Conservation (phyloP, 92 coral and sea anemone genomes). For the Scolanthus callimorphus region DNA sequence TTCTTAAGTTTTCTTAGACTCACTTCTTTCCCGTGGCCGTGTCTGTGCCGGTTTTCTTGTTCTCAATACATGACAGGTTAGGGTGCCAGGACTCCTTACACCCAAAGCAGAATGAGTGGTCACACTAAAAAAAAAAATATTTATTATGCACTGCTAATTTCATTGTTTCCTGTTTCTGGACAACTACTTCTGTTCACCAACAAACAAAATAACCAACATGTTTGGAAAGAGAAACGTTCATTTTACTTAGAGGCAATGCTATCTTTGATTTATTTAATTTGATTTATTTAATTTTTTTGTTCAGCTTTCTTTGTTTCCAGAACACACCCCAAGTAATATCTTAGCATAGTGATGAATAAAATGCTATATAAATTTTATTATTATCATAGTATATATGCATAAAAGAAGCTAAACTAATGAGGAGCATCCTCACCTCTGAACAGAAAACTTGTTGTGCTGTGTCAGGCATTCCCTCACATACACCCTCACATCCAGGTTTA, state of each 20-base stretch:
- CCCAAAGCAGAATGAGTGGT: conserved; percentile 72
- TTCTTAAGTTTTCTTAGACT: background rate
- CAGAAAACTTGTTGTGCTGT: conserved; percentile 52
- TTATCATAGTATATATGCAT: background rate
- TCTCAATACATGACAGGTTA: conserved; percentile 54
- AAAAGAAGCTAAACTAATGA: background rate
- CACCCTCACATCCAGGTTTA: conserved; percentile 71
- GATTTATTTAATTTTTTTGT: too few species aligned
- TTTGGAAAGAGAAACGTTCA: background rate
- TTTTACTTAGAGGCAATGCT: too few species aligned
- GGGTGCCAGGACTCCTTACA: conserved; percentile 82
- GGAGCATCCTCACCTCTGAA: conserved; percentile 39
- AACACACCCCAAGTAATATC: too few species aligned
- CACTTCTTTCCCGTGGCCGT: conserved; percentile 62
- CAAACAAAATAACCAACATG: background rate
- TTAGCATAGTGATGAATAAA: too few species aligned
- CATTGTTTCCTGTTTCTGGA: background rate
- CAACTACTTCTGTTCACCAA: too few species aligned
- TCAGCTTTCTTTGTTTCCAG: too few species aligned
- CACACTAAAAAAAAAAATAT: conserved; percentile 70
- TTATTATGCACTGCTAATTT: background rate
- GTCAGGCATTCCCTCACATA: conserved; percentile 65
- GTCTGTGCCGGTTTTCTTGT: conserved; percentile 47
- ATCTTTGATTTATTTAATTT: too few species aligned
- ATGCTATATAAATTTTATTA: too few species aligned